Conservation (phyloP, 2,113 vertebrate species). For the Elgaria multicarinata region DNA sequence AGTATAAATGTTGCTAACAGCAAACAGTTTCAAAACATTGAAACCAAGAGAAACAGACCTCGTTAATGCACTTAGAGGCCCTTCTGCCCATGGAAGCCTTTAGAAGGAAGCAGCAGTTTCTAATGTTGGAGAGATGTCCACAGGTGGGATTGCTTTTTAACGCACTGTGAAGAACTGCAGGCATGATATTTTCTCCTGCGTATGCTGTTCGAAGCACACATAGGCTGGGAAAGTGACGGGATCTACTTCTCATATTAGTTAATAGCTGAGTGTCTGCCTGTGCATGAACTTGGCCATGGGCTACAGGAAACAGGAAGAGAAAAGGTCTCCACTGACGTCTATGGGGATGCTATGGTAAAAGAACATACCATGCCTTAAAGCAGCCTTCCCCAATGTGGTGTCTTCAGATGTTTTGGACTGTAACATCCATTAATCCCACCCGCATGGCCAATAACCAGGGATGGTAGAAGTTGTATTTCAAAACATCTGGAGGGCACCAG, state of each 20-base stretch:
- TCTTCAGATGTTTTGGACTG: too few species aligned
- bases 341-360: not conserved
- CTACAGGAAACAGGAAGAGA: not conserved
- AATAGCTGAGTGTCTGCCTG: not conserved
- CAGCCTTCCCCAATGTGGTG: not conserved
- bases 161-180: not conserved
- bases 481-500: too few species aligned
- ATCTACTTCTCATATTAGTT: not conserved
- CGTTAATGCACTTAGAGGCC: not conserved
- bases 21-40: not conserved
- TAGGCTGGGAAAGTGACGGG: not conserved
- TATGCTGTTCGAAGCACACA: not conserved
- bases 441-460: too few species aligned
- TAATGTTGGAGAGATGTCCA: not conserved
- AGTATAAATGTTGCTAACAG: conserved; percentile 15
- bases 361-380: not conserved
- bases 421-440: too few species aligned
- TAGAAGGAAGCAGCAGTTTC: not conserved
- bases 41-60: not conserved
- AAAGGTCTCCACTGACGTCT: not conserved
- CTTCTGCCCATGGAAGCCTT: not conserved
- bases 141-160: not conserved
- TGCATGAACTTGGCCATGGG: not conserved
- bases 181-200: not conserved
- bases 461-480: too few species aligned